These are phyloP conservation scores for Patiria pectinifera DNA, from an alignment of 53 echinoderm and acorn worm genomes.

Conservation along the genomic window DNA sequence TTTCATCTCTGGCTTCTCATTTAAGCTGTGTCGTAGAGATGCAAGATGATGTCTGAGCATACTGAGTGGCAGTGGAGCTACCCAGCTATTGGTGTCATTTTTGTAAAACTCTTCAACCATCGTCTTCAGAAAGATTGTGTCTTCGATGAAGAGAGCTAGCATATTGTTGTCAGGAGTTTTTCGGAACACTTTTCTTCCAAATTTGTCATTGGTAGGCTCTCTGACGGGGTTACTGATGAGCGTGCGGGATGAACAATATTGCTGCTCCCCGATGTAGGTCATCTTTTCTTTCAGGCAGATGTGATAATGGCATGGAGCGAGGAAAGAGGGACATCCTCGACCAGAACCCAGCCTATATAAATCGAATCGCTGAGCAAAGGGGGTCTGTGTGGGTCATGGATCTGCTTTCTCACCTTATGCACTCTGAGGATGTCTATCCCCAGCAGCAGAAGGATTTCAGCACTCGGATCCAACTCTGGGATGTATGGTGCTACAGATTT, in stretches of 20 bases:
- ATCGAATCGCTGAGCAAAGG: constrained; percentile 20
- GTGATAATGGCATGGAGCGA: constrained; percentile 2
- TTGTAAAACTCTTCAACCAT: constrained; percentile 42
- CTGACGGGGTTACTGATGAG: not conserved
- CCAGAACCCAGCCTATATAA: constrained; percentile 42
- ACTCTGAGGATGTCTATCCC: too few relatives aligned
- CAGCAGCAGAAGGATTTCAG: too few relatives aligned
- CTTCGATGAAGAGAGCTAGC: constrained; percentile 26
- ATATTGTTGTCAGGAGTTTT: constrained; percentile 34
- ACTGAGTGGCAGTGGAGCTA: constrained; percentile 53
- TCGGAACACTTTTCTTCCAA: not conserved
- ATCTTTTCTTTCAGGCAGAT: not conserved
- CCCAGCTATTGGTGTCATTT: constrained; percentile 50
- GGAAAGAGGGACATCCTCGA: not conserved
- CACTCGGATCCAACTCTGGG: too few relatives aligned
- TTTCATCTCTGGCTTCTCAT: not conserved
- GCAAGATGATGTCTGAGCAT: not conserved
- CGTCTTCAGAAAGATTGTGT: constrained; percentile 21
- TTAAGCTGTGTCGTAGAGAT: not conserved
- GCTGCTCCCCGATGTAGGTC: constrained; percentile 19
- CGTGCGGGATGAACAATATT: not conserved
- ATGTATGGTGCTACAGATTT: too few relatives aligned
- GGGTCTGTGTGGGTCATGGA: constrained; percentile 23
- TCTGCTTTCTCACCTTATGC: not conserved
- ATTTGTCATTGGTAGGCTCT: not conserved